These are phyloP conservation scores for Tretioscincus oriximinensis DNA, from an alignment of 2,113 vertebrate species.

Conservation along the genomic window DNA sequence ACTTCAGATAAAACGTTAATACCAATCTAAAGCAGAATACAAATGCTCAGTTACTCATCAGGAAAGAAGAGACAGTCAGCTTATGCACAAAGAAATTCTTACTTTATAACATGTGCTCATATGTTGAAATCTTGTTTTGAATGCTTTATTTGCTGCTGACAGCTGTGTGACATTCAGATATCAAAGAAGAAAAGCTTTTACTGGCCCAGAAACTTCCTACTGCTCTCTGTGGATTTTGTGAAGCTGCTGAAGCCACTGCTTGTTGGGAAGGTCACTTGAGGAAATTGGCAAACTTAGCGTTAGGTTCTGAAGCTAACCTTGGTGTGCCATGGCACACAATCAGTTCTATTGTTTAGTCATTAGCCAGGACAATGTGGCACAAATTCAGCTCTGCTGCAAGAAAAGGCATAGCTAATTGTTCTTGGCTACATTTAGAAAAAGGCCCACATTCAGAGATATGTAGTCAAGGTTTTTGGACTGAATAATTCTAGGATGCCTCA, in stretches of 20 bases:
- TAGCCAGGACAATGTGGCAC: neutral
- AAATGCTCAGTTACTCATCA: neutral
- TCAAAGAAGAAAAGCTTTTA: neutral
- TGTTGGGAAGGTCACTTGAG: no score
- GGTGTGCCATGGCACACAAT: neutral
- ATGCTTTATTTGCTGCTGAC: neutral
- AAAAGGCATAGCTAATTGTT: neutral
- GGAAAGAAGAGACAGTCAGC: neutral
- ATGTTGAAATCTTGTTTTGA: neutral
- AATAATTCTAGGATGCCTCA: neutral
- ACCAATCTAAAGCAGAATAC: neutral
- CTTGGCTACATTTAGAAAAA: neutral
- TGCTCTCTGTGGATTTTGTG: neutral
- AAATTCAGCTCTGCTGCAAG: neutral
- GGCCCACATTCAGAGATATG: neutral
- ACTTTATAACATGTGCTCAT: neutral
- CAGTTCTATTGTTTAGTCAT: neutral
- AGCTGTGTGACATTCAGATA: neutral
- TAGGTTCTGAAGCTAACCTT: neutral
- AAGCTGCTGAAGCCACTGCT: neutral
- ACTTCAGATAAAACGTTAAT: neutral
- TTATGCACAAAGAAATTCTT: neutral
- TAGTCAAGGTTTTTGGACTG: neutral
- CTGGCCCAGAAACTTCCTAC: neutral
- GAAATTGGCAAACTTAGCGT: neutral